Conservation (phyloP, 2,797 vertebrate genomes). For the Ctenosaura bakeri region DNA sequence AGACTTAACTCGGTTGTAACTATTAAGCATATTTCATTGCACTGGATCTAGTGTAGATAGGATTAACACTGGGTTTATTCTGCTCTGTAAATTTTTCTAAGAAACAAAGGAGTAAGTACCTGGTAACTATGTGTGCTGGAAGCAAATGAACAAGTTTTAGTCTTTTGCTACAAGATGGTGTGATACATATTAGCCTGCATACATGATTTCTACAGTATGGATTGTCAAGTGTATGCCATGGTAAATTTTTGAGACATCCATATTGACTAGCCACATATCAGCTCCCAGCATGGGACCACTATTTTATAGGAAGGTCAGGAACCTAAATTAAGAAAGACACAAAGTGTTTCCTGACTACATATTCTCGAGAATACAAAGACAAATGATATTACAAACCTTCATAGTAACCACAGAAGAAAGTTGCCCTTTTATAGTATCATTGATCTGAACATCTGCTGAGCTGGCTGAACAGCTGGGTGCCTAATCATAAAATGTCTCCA, state of each 20-base stretch:
- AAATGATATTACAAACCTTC: rapidly evolving
- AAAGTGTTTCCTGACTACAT: neutral
- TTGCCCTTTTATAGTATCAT: no score
- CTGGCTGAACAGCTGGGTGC: no score
- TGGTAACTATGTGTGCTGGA: neutral
- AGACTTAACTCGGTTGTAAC: neutral
- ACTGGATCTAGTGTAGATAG: neutral
- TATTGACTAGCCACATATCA: neutral
- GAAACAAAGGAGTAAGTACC: neutral
- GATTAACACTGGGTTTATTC: neutral
- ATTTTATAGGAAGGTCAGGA: neutral
- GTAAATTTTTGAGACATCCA: slow-evolving; percentile 1
- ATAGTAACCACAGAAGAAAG: slow-evolving; percentile 13
- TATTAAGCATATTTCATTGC: neutral
- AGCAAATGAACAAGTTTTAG: neutral
- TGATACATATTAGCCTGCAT: neutral
- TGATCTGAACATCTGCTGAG: neutral
- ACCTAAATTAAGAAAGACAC: neutral
- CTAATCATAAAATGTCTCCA: no score
- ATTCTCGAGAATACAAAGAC: neutral
- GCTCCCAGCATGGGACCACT: neutral
- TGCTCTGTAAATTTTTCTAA: neutral
- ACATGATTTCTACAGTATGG: neutral
- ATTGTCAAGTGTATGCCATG: neutral
- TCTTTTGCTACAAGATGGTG: neutral